phyloP scores from a whole-genome alignment of 2,797 vertebrate genomes.

The Tiaroga cobitis region DNA sequence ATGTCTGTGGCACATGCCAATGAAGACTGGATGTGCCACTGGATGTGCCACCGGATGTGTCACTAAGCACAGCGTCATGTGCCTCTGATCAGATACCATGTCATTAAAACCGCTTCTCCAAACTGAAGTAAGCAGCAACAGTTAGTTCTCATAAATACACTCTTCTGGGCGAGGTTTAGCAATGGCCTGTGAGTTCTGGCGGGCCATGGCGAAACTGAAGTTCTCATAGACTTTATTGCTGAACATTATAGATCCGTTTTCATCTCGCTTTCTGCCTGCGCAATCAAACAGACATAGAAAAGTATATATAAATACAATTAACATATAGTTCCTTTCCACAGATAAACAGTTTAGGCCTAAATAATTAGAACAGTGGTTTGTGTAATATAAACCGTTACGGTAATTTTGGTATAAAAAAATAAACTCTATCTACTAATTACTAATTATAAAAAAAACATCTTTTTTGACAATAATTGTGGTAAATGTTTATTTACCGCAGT shows the following conservation, averaged over 20 bases:
- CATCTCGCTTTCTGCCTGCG: slow-evolving; percentile 23
- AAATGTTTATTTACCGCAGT: background rate
- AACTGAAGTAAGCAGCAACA: background rate
- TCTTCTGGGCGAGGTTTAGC: slow-evolving; percentile 18
- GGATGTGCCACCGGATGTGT: too few species aligned
- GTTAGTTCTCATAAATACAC: slow-evolving; percentile 57
- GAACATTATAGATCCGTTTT: slow-evolving; percentile 32
- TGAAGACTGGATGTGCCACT: too few species aligned
- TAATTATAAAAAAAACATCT: too few species aligned
- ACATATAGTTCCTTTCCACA: background rate
- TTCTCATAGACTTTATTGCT: slow-evolving; percentile 60
- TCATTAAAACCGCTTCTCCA: too few species aligned
- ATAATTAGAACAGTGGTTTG: background rate
- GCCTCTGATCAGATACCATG: too few species aligned
- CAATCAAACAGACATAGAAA: background rate
- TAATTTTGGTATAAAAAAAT: background rate
- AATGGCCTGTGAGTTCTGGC: background rate
- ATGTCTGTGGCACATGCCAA: too few species aligned
- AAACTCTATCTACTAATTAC: background rate
- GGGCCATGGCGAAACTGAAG: slow-evolving; percentile 44
- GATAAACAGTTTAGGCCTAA: background rate
- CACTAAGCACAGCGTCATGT: too few species aligned
- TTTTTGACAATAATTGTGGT: background rate
- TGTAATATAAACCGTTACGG: background rate
- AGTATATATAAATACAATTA: background rate